These are phyloP conservation scores for Dinothrombium tinctorium DNA, from an alignment of 1,140 invertebrate genomes.

Conservation along the genomic window DNA sequence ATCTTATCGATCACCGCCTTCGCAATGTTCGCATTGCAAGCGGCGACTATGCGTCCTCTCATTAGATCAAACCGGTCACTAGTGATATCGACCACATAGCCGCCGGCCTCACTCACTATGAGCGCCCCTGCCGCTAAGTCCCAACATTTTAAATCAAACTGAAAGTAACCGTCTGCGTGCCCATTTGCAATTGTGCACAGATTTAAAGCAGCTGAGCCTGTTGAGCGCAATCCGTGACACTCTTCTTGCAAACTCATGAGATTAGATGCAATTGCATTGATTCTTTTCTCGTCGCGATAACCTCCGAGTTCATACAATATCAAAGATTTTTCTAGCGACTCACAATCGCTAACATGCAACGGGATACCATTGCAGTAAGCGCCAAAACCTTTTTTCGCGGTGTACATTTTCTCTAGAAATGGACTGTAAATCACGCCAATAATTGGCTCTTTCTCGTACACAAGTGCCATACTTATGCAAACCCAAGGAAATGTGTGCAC, in stretches of 20 bases:
- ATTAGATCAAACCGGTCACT: constrained; percentile 54
- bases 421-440: constrained; percentile 79
- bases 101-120: constrained; percentile 71
- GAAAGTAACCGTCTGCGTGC: constrained; percentile 60
- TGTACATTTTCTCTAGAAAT: constrained; percentile 58
- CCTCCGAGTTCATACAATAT: constrained; percentile 63
- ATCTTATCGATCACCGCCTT: too few relatives aligned
- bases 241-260: constrained; percentile 36
- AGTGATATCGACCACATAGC: constrained; percentile 57
- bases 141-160: constrained; percentile 67
- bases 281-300: constrained; percentile 43
- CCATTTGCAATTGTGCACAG: constrained; percentile 75
- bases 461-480: constrained; percentile 27
- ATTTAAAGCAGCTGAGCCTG: constrained; percentile 75
- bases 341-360: constrained; percentile 18
- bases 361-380: constrained; percentile 56
- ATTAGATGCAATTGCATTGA: constrained; percentile 47
- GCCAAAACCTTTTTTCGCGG: constrained; percentile 56
- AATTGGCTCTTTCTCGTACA: constrained; percentile 38
- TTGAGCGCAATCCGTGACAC: constrained; percentile 50
- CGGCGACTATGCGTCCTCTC: constrained; percentile 39
- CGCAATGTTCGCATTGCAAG: constrained; percentile 1
- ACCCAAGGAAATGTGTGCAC: constrained; percentile 18
- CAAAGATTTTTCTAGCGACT: constrained; percentile 30
- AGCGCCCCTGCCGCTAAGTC: constrained; percentile 63